Percentiles rank a stretch among this genome's conserved stretches.
Conservation (phyloP, 2,797 vertebrate genomes). For the Manis crassicaudata region DNA sequence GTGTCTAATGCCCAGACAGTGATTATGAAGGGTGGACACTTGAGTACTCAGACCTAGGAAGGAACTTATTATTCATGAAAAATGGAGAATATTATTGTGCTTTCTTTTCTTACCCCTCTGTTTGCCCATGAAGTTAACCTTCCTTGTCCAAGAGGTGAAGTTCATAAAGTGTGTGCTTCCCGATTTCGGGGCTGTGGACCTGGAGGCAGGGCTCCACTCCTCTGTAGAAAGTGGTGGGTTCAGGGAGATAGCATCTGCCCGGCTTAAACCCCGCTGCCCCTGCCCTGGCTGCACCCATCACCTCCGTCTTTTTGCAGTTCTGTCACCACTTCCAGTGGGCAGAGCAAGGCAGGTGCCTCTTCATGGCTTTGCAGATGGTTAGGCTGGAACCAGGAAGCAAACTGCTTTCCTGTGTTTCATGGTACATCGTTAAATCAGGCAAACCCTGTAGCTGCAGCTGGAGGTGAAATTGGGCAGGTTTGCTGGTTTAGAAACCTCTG, state of each 20-base stretch:
- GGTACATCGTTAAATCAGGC: not conserved
- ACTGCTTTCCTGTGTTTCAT: not conserved
- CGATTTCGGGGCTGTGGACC: not conserved
- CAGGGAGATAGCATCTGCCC: not conserved
- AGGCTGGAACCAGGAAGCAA: not conserved
- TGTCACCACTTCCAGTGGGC: not conserved
- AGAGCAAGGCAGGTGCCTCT: not conserved
- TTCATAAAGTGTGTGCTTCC: not conserved
- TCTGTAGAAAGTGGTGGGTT: not conserved
- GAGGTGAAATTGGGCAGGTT: not conserved
- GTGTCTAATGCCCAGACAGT: not conserved
- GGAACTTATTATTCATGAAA: not conserved
- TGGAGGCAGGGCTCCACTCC: not conserved
- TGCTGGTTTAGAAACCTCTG: not conserved
- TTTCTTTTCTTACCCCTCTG: not conserved
- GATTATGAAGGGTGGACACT: not conserved
- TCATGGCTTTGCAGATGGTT: conserved; percentile 1
- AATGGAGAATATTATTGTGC: not conserved
- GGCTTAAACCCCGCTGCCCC: not conserved
- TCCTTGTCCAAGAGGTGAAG: not conserved
- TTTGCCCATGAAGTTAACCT: not conserved
- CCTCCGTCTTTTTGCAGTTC: not conserved
- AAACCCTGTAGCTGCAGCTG: not conserved
- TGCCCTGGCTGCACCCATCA: not conserved
- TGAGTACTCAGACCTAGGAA: not conserved